Conservation (phyloP, 2,113 vertebrate genomes). For the Plestiodon gilberti region DNA sequence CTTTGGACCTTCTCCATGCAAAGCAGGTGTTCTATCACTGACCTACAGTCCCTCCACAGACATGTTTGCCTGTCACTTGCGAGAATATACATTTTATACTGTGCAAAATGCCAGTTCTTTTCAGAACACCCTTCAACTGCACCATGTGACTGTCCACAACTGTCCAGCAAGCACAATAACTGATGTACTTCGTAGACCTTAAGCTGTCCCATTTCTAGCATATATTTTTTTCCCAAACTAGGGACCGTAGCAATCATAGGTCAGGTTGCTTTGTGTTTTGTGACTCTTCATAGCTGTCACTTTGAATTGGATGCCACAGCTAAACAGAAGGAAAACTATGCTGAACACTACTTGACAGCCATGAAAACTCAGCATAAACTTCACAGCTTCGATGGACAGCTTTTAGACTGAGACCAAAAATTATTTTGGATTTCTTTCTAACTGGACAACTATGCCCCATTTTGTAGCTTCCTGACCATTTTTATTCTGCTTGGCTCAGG, state of each 20-base stretch:
- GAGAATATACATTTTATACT: background rate
- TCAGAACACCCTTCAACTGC: background rate
- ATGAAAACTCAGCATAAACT: conserved; percentile 6
- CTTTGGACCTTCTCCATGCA: no score
- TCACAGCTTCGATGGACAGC: background rate
- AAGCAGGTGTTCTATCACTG: no score
- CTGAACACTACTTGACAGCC: background rate
- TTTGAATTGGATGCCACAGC: background rate
- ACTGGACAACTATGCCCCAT: background rate
- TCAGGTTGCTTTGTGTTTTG: background rate
- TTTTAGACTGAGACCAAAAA: background rate
- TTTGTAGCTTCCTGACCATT: background rate
- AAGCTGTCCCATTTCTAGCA: background rate
- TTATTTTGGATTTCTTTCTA: background rate
- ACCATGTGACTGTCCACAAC: background rate
- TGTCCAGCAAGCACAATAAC: no score
- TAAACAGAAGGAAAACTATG: background rate
- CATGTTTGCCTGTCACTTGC: background rate
- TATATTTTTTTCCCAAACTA: background rate
- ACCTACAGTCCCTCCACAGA: no score
- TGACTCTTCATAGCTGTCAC: background rate
- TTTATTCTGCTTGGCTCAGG: background rate
- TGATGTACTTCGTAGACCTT: background rate
- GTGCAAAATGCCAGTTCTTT: background rate
- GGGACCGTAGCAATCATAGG: background rate